Conservation (phyloP, 2,113 vertebrate species). For the Haemorhous mexicanus region DNA sequence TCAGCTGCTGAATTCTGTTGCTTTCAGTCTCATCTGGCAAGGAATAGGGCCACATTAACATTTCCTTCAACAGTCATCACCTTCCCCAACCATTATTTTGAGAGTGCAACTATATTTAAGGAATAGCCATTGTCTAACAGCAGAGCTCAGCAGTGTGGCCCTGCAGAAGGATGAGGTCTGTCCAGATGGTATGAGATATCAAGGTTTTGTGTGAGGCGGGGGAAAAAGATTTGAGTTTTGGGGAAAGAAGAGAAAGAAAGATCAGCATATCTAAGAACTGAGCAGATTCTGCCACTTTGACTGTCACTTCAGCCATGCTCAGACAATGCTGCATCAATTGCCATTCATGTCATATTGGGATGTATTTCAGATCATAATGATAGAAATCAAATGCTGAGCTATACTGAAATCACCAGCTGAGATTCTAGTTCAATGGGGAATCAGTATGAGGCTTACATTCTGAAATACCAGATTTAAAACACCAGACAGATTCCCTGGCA, state of each 20-base stretch:
- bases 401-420: background rate
- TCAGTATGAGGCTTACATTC: background rate
- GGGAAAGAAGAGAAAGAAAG: background rate
- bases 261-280: background rate
- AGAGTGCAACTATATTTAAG: background rate
- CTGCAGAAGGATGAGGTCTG: background rate
- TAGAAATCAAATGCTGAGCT: background rate
- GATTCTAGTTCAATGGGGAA: background rate
- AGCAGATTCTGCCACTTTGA: background rate
- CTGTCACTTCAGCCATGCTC: background rate
- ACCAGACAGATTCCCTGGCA: background rate
- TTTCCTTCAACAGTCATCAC: background rate
- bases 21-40: background rate
- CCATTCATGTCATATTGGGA: fast-evolving
- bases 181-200: background rate
- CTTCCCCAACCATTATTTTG: background rate
- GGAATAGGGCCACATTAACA: fast-evolving
- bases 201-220: background rate
- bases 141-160: background rate
- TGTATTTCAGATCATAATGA: background rate
- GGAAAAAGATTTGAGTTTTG: background rate
- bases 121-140: background rate
- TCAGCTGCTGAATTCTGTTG: background rate
- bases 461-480: background rate
- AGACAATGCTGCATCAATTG: background rate